Percentiles rank a stretch among this genome's conserved stretches.
These are phyloP conservation scores for Alloscopus bannaensis DNA, from an alignment of 2,888 invertebrate genomes.

Conservation along the genomic window DNA sequence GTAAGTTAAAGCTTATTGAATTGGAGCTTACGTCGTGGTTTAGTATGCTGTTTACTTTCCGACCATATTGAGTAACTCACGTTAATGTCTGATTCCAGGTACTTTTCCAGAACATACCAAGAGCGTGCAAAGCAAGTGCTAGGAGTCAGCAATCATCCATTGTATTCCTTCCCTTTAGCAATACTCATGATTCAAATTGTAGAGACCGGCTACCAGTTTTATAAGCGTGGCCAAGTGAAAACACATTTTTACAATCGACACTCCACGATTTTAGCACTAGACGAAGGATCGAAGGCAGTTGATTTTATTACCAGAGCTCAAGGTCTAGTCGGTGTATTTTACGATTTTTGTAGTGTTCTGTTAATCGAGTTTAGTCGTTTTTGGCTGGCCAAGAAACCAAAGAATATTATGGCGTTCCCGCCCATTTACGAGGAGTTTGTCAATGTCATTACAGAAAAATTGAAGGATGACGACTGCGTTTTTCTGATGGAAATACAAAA, in stretches of 20 bases:
- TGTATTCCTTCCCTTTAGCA: constrained; percentile 83
- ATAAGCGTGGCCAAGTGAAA: constrained; percentile 88
- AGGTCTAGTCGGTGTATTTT: constrained; percentile 81
- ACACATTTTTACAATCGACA: constrained; percentile 93
- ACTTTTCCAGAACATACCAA: constrained; percentile 87
- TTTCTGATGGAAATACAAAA: constrained; percentile 65
- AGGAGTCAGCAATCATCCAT: constrained; percentile 72
- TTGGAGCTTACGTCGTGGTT: background rate
- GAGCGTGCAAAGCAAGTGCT: constrained; percentile 83
- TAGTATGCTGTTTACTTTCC: background rate
- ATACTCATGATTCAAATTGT: constrained; percentile 93
- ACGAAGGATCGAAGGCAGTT: constrained; percentile 73
- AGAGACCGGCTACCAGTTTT: constrained; percentile 88
- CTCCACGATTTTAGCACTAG: constrained; percentile 81
- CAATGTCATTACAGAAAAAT: constrained; percentile 78
- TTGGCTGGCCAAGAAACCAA: constrained; percentile 94
- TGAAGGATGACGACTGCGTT: constrained; percentile 58
- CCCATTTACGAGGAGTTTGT: constrained; percentile 91
- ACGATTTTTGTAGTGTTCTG: constrained; percentile 94
- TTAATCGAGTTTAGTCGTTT: constrained; percentile 96
- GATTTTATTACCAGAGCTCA: constrained; percentile 74
- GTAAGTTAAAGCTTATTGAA: constrained; percentile 75
- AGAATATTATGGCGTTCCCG: constrained; percentile 97
- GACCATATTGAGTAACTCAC: too few species aligned
- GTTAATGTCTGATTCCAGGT: constrained; percentile 74